These are phyloP conservation scores for Etia nguti DNA, from an alignment of 2,113 vertebrate genomes.

Conservation along the genomic window DNA sequence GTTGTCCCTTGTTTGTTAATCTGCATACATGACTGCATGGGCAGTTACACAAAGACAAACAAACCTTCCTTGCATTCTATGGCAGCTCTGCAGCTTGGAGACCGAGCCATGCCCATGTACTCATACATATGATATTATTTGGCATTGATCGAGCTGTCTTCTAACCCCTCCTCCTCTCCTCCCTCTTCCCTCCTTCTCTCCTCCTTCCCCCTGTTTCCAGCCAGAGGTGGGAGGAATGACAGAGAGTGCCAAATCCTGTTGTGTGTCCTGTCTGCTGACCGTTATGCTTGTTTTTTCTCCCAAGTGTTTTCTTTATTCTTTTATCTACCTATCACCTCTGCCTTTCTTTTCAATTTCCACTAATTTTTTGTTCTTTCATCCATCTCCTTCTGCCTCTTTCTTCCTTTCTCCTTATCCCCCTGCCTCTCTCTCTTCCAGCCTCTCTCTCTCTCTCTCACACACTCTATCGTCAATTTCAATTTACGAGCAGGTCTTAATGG, in stretches of 20 bases:
- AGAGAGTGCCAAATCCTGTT: conserved; percentile 4
- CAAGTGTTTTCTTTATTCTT: neutral
- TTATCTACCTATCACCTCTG: conserved; percentile 4
- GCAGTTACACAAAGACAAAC: neutral
- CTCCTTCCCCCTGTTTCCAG: conserved; percentile 14
- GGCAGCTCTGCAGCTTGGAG: conserved; percentile 37
- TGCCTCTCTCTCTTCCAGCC: neutral
- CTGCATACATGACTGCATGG: neutral
- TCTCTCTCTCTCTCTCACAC: conserved; percentile 4
- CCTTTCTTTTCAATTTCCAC: conserved; percentile 5
- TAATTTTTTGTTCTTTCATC: neutral
- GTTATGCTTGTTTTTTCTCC: neutral
- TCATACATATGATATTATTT: conserved; percentile 69
- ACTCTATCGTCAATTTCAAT: conserved; percentile 67
- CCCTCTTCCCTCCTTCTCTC: conserved; percentile 47
- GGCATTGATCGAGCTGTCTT: conserved; percentile 61
- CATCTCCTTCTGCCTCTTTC: neutral
- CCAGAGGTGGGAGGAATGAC: conserved; percentile 3
- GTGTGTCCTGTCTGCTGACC: conserved; percentile 1
- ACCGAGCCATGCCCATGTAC: conserved; percentile 17
- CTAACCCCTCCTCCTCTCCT: conserved; percentile 48
- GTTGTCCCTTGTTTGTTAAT: conserved; percentile 3
- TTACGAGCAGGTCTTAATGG: conserved; percentile 67
- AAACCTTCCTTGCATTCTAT: conserved; percentile 1
- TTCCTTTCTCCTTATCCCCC: neutral